Conservation (phyloP, 2,888 invertebrate genomes). For the Boloria euphrosyne region DNA sequence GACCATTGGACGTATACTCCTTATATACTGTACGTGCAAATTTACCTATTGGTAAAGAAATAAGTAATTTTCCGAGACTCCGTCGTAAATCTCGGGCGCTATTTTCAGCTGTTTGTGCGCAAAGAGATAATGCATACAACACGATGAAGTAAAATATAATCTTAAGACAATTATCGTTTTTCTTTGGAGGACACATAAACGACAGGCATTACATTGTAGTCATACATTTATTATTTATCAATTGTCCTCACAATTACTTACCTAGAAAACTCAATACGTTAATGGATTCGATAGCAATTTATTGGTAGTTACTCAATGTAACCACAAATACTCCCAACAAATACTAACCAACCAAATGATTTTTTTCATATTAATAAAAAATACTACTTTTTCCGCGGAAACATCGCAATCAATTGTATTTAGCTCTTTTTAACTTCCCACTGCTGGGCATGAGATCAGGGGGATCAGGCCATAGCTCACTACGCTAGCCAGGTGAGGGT, state of each 20-base stretch:
- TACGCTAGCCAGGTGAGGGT: too few relatives aligned
- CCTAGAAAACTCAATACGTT: conserved; percentile 4
- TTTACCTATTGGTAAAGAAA: conserved; percentile 12
- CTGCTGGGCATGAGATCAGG: too few relatives aligned
- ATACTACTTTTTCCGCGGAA: too few relatives aligned
- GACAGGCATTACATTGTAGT: background rate
- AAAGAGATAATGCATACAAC: conserved; percentile 38
- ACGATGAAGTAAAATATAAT: conserved; percentile 25
- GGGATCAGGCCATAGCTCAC: too few relatives aligned
- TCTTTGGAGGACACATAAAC: background rate
- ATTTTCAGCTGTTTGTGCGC: conserved; percentile 14
- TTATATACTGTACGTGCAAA: background rate
- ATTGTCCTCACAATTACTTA: background rate
- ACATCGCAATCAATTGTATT: too few relatives aligned
- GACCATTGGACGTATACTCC: too few relatives aligned
- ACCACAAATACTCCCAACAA: too few relatives aligned
- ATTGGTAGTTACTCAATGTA: background rate
- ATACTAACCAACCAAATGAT: too few relatives aligned
- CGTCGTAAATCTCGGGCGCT: conserved; percentile 12
- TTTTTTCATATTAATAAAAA: too few relatives aligned
- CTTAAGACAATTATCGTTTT: background rate
- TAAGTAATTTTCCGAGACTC: conserved; percentile 19
- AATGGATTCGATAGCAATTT: background rate
- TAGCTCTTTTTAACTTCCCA: too few relatives aligned
- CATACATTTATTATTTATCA: background rate